Base-by-base conservation (phyloP, 2,888 invertebrate genomes). In the Caenorhabditis drosophilae region DNA sequence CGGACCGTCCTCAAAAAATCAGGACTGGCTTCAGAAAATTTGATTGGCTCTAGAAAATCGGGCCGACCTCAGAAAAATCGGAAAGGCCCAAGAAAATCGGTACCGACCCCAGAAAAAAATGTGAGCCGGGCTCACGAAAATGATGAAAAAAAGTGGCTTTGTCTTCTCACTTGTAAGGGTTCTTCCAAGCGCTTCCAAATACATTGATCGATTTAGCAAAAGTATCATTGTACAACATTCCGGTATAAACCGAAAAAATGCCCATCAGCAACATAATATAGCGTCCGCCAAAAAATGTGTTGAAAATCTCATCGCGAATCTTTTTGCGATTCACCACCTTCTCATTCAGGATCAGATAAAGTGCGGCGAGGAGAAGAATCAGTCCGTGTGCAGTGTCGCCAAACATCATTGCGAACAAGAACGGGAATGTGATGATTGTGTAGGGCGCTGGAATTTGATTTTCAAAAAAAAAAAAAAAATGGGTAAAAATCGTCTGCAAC, bases 371-470 rank as follows among this genome's bases (percentile, higher is more conserved):
- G n/a, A 69, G 49, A 93, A 98, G 92, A 49, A 98, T 87, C 1
- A 91, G 45, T 54, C 96, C 96, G 85, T 97, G 97, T 0, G 97
- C 97, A 51, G 91, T 62, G 64, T 97, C 97, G 18, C 97, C 95
- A 87, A 97, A 97, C 96, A 97, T 97, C 76, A 95, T 91, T 75
- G 93, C 92, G 86, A 97, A 97, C 82, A 97, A 87, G 87, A 97
- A 97, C 59, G 96, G 96, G 85, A 97, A 97, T 4, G 96, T 94
- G 61, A 97, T 93, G 75, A 96, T 93, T 0, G 95, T 94, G 86
- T 93, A 98, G 0, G 94, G 93, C 0, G 96, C 92, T 56, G 97
- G 9, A 84, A 54, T 31, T 31, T 31, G 31, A 31, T 9, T 31
- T 31, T 31, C 6, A 31, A 31, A 31, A 31, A 31, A 12, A 31